phyloP scores from a whole-genome alignment of 2,113 vertebrate species.

The Tonatia bakeri region DNA sequence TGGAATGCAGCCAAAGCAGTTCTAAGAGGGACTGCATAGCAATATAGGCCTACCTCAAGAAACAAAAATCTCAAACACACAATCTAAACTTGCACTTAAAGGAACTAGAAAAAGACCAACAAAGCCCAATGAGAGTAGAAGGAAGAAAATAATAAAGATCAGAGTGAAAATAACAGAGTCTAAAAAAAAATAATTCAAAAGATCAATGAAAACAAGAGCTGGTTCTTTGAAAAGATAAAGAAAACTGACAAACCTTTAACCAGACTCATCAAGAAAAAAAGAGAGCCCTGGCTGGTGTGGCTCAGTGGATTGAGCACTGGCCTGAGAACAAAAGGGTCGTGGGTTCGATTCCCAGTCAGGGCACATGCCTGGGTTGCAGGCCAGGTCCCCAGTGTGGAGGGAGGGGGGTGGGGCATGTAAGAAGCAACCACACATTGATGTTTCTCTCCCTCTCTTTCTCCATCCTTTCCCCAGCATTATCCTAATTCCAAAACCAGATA shows the following conservation, averaged over 20 bases:
- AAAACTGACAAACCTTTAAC: neutral
- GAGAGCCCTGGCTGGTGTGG: too few relatives aligned
- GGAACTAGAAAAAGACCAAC: neutral
- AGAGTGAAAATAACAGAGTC: neutral
- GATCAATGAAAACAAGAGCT: neutral
- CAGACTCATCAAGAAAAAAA: neutral
- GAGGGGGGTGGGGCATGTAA: too few relatives aligned
- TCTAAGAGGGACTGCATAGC: neutral
- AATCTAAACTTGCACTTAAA: neutral
- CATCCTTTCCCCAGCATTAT: too few relatives aligned
- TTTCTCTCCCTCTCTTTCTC: too few relatives aligned
- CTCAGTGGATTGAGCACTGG: too few relatives aligned
- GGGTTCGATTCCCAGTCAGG: too few relatives aligned
- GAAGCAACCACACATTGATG: too few relatives aligned
- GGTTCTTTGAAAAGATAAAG: neutral
- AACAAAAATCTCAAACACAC: neutral
- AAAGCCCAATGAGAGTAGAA: neutral
- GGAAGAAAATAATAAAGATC: neutral
- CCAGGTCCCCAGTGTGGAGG: too few relatives aligned
- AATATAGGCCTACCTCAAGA: too few relatives aligned
- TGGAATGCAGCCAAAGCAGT: neutral
- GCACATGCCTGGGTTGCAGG: too few relatives aligned
- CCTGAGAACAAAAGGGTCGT: too few relatives aligned
- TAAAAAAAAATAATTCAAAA: neutral
- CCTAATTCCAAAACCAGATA: too few relatives aligned